These are phyloP conservation scores for Haliaeetus leucogaster DNA, from an alignment of 2,113 vertebrate species.

Conservation along the genomic window DNA sequence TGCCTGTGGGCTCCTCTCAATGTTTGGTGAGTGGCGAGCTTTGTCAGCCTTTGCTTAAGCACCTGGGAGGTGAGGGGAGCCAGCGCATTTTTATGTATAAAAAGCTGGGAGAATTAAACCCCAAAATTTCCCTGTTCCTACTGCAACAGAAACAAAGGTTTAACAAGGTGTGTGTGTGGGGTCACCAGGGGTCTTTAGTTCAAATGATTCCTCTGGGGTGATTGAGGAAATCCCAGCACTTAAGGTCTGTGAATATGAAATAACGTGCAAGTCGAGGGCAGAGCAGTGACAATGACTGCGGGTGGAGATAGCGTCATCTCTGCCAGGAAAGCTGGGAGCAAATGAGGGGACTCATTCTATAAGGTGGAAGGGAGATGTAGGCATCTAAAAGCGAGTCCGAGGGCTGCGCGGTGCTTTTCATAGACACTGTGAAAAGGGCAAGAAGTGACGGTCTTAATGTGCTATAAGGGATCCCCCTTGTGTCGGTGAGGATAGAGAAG, in stretches of 20 bases:
- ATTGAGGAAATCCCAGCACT: background rate
- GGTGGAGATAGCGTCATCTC: background rate
- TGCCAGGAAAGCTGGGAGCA: background rate
- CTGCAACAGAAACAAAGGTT: background rate
- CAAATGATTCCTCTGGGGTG: background rate
- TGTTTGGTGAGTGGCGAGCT: conserved; percentile 76
- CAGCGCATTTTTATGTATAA: background rate
- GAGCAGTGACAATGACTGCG: background rate
- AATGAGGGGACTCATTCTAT: background rate
- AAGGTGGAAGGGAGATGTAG: background rate
- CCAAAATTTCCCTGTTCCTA: background rate
- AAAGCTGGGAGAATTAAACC: background rate
- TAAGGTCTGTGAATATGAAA: background rate
- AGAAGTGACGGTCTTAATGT: background rate
- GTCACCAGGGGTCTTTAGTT: background rate
- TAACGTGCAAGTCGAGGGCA: background rate
- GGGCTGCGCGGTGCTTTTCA: background rate
- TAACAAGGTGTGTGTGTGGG: background rate
- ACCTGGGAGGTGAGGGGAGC: background rate
- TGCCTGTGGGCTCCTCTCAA: conserved; percentile 81
- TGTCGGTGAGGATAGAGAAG: rapidly evolving
- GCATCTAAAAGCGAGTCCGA: background rate
- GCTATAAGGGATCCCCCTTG: background rate
- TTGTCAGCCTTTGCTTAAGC: background rate
- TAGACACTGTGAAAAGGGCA: background rate